A percentile compares a stretch with the other conserved stretches of the same genome.
phyloP scores from a whole-genome alignment of 2,113 vertebrate genomes.

The Dromaius novaehollandiae region DNA sequence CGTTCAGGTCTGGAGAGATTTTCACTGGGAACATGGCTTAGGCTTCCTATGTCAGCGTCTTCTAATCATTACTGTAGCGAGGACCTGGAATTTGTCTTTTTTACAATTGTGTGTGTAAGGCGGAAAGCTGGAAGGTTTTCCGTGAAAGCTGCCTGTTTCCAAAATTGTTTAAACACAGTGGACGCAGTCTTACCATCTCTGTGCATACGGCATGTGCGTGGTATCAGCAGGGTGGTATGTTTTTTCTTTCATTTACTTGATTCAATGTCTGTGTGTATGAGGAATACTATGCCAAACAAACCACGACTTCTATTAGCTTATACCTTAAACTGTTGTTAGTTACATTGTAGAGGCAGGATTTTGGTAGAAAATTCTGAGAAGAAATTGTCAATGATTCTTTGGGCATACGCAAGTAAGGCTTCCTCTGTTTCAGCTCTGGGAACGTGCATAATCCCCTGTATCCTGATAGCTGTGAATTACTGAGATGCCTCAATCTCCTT shows the following conservation, averaged over 20 bases:
- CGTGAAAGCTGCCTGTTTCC: background rate
- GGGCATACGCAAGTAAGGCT: background rate
- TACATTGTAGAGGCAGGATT: background rate
- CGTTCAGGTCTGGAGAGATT: background rate
- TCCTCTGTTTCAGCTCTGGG: background rate
- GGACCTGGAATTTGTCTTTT: background rate
- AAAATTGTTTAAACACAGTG: background rate
- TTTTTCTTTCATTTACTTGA: background rate
- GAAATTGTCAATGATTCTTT: background rate
- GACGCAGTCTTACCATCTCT: background rate
- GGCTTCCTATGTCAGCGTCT: background rate
- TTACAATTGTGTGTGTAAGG: background rate
- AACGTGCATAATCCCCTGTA: background rate
- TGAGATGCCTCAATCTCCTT: background rate
- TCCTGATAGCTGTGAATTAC: background rate
- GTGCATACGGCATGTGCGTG: background rate
- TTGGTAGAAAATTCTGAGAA: background rate
- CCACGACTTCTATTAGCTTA: no score
- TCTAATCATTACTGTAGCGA: background rate
- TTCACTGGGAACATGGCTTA: background rate
- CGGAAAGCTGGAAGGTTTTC: no score
- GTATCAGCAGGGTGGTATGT: background rate
- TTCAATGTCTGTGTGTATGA: background rate
- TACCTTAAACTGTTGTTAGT: no score
- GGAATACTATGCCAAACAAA: background rate